Evolutionary conservation across 2,888 invertebrate species (phyloP).

Genomic region (Megalurothrips usitatus): DNA sequence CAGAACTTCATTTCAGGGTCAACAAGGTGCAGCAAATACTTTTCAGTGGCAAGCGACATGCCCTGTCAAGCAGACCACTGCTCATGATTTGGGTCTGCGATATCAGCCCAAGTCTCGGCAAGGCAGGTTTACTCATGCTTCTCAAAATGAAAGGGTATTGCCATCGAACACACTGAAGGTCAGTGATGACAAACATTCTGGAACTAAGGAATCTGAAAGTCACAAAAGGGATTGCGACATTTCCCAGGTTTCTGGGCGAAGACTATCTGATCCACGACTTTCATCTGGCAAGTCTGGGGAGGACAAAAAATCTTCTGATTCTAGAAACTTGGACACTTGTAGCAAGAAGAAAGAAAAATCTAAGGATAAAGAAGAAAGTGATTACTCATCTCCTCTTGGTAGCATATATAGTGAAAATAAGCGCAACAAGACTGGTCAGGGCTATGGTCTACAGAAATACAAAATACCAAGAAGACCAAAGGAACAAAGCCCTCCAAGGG

Average conservation of each 20-base stretch:
- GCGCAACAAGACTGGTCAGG: background rate
- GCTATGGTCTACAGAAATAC: slow-evolving; percentile 1
- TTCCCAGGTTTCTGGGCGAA: background rate
- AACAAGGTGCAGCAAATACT: background rate
- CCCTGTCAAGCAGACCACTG: background rate
- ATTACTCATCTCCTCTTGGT: background rate
- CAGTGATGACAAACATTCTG: background rate
- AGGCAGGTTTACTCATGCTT: background rate
- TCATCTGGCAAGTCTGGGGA: background rate
- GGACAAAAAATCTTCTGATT: background rate
- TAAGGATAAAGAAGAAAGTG: background rate
- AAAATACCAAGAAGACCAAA: background rate
- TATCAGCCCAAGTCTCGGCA: background rate
- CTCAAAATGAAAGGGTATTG: background rate
- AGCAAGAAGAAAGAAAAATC: background rate
- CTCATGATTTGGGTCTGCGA: background rate
- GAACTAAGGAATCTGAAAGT: background rate
- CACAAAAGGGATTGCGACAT: background rate
- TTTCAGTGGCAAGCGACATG: background rate
- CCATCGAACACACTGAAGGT: background rate
- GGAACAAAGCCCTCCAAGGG: background rate
- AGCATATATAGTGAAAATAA: background rate
- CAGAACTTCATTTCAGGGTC: background rate
- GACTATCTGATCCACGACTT: background rate
- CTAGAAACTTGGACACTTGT: background rate